A percentile compares a stretch with the other conserved stretches of the same genome.
Conservation (phyloP, 1,140 invertebrate genomes). For the Drosophila miranda region DNA sequence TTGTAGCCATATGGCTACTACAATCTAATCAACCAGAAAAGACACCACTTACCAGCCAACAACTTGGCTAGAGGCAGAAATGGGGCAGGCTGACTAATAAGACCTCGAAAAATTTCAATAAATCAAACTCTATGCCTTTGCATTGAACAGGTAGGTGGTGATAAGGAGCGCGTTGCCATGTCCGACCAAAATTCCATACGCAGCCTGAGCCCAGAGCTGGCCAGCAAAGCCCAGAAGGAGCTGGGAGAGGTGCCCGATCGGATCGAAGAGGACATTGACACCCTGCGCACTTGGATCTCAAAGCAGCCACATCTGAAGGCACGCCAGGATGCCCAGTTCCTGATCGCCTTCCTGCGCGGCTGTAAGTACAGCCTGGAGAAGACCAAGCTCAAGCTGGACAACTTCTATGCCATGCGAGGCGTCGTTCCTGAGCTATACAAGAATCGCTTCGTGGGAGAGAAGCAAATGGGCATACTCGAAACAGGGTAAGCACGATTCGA, state of each 20-base stretch:
- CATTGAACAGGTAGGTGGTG: slow-evolving; percentile 42
- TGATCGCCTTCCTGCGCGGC: slow-evolving; percentile 86
- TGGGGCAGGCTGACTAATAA: slow-evolving; percentile 44
- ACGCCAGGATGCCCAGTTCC: slow-evolving; percentile 84
- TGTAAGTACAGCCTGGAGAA: slow-evolving; percentile 88
- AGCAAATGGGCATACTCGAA: slow-evolving; percentile 66
- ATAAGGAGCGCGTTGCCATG: slow-evolving; percentile 50
- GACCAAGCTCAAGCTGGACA: slow-evolving; percentile 86
- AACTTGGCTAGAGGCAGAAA: slow-evolving; percentile 20
- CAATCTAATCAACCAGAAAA: slow-evolving; percentile 52
- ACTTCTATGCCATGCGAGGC: slow-evolving; percentile 85
- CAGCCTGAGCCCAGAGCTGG: slow-evolving; percentile 79
- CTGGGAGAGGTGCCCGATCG: slow-evolving; percentile 85
- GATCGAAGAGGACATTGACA: slow-evolving; percentile 83
- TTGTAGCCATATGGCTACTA: slow-evolving; percentile 25
- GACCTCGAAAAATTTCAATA: slow-evolving; percentile 61
- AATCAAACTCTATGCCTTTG: slow-evolving; percentile 57
- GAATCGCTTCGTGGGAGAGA: slow-evolving; percentile 73
- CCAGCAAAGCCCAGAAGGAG: slow-evolving; percentile 84
- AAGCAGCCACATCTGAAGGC: slow-evolving; percentile 86
- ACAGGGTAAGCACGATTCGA: slow-evolving; percentile 48
- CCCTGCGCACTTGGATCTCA: slow-evolving; percentile 85
- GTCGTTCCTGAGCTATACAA: slow-evolving; percentile 84
- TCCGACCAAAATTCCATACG: slow-evolving; percentile 64
- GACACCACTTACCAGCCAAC: slow-evolving; percentile 29